Evolutionary conservation across 2,888 invertebrate species (phyloP).

Genomic region (Crocallis elinguaria): DNA sequence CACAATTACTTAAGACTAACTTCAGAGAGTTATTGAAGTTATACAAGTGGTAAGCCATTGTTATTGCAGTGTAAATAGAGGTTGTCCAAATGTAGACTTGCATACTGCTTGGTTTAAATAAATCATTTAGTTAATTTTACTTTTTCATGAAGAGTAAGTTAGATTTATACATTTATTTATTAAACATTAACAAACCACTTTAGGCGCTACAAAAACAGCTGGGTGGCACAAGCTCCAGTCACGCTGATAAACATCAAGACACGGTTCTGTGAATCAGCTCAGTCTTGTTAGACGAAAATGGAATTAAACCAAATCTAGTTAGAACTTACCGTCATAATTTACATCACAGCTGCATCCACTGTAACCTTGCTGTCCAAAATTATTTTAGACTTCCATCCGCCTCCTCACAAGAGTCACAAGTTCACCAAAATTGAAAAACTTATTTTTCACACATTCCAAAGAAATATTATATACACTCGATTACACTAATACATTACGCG

Average conservation of each 20-base stretch:
- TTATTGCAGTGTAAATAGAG: no score
- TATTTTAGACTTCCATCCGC: conserved; percentile 43
- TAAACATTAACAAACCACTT: no score
- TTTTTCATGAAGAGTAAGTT: no score
- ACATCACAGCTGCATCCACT: conserved; percentile 65
- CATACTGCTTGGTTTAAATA: no score
- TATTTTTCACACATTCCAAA: neutral
- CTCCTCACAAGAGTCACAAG: conserved; percentile 35
- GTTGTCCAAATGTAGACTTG: no score
- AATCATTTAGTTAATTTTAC: no score
- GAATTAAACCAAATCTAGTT: conserved; percentile 30
- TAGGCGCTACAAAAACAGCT: neutral
- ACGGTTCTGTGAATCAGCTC: neutral
- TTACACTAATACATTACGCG: neutral
- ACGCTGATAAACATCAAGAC: neutral
- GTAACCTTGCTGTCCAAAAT: conserved; percentile 66
- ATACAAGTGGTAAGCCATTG: no score
- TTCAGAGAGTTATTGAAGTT: no score
- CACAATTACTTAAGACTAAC: no score
- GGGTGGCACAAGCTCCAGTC: no score
- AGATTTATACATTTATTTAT: no score
- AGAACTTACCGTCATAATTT: conserved; percentile 69
- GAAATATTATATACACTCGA: neutral
- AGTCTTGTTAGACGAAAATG: neutral
- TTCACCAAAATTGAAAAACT: conserved; percentile 26